phyloP scores from a whole-genome alignment of 2,113 vertebrate genomes.

The Ochotona princeps region DNA sequence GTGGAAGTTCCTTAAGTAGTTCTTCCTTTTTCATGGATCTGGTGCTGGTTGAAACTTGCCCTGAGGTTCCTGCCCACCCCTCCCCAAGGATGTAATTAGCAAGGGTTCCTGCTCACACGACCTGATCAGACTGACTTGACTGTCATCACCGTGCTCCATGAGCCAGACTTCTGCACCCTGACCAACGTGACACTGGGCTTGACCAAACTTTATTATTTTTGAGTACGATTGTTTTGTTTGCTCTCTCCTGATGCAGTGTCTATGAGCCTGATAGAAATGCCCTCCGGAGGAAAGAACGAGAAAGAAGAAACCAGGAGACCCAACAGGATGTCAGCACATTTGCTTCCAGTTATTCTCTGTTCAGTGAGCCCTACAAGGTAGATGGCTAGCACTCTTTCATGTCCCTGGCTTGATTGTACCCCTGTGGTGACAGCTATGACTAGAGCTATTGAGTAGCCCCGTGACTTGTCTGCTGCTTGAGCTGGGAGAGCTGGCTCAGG shows the following conservation, averaged over 20 bases:
- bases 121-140: constrained; percentile 74
- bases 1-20: constrained; percentile 78
- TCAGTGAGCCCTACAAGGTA: constrained; percentile 92
- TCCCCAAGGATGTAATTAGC: constrained; percentile 78
- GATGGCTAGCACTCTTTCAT: constrained; percentile 57
- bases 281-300: constrained; percentile 89
- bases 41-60: constrained; percentile 72
- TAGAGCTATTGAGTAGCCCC: not conserved
- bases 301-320: constrained; percentile 88
- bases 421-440: not conserved
- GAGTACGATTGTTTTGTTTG: constrained; percentile 56
- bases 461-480: not conserved
- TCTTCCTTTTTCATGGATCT: constrained; percentile 78
- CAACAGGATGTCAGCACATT: constrained; percentile 86
- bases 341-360: constrained; percentile 88
- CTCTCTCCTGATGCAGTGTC: constrained; percentile 81
- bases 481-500: not conserved
- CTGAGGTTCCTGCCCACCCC: constrained; percentile 69
- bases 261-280: constrained; percentile 89
- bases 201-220: constrained; percentile 65
- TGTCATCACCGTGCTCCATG: constrained; percentile 79
- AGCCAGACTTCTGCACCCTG: constrained; percentile 60
- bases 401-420: not conserved
- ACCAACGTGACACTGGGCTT: not conserved
- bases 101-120: constrained; percentile 29